phyloP scores from a whole-genome alignment of 1,140 invertebrate species.

The Pseudomyrmex concolor region DNA sequence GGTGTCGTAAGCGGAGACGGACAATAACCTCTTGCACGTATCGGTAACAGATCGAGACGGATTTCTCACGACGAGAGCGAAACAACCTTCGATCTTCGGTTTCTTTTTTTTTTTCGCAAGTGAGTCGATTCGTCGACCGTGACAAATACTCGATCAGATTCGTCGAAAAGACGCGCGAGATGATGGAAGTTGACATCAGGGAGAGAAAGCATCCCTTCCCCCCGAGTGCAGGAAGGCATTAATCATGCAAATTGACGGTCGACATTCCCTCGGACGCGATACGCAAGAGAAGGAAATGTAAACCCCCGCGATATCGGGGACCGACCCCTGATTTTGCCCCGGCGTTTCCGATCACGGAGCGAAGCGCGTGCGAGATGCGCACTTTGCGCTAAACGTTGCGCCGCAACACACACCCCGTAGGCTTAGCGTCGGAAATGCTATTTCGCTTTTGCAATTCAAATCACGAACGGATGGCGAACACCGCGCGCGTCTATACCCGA shows the following conservation, averaged over 20 bases:
- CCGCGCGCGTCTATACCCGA: constrained; percentile 43
- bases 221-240: neutral
- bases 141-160: too few species aligned
- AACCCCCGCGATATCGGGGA: neutral
- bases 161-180: too few species aligned
- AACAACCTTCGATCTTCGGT: neutral
- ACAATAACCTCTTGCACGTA: neutral
- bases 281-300: neutral
- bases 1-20: neutral
- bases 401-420: constrained; percentile 7
- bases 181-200: neutral
- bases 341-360: neutral
- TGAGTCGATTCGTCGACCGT: too few species aligned
- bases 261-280: neutral
- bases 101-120: neutral
- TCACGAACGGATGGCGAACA: constrained; percentile 64
- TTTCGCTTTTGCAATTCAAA: constrained; percentile 81
- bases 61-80: too few species aligned
- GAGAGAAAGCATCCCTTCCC: neutral
- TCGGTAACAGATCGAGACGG: neutral
- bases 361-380: neutral
- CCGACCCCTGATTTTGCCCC: neutral
- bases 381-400: constrained; percentile 28
- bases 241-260: constrained; percentile 24
- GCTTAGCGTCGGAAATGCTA: constrained; percentile 58